Evolutionary conservation across 2,888 invertebrate genomes (phyloP), one percentile per base, ranked within the genome.

Genomic region (Carpatolechia fugitivella): DNA sequence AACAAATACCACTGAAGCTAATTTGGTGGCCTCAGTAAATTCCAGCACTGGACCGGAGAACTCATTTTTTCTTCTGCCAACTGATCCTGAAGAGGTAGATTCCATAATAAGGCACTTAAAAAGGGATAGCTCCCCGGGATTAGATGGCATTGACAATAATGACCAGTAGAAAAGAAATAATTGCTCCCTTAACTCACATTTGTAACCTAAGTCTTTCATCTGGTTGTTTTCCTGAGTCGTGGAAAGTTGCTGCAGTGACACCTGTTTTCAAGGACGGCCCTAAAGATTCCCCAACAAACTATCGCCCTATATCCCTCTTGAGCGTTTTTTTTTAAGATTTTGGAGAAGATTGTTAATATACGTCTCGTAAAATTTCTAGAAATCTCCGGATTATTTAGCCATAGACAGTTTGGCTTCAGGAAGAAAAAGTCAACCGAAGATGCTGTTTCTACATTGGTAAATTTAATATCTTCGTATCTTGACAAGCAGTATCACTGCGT

Each of bases 221-320:
- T 2, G 60, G 57, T 0, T 13, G 20, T 0, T 60, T 60, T 31
- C 56, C 60, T 0, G 14, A 56, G 0, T 1, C 14, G 2, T 56
- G 52, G 54, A 60, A 57, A 11, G 46, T 10, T 6, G 49, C 60
- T 36, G 24, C 33, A 6, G 49, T 60, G 0, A 24, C 35, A 0
- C 60, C 57, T 1, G 54, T 60, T 8, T 46, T 56, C 30, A 60
- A 60, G 38, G 24, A 33, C 10, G 57, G 57, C n/a, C 0, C 40
- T 8, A 57, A 46, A 47, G n/a, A 44, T 29, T 10, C 5, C 1
- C 52, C 50, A 20, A 36, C 8, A 18, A 44, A 44, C 13, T 50
- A 50, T 38, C 50, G 36, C 1, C 38, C 57, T 0, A 57, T 54
- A 5, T 57, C 57, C 10, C 44, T 57, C 0, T 35, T 57, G 3